These are phyloP conservation scores for Phoenoteleia sp. DNA, from an alignment of 2,888 invertebrate species.

Conservation along the genomic window DNA sequence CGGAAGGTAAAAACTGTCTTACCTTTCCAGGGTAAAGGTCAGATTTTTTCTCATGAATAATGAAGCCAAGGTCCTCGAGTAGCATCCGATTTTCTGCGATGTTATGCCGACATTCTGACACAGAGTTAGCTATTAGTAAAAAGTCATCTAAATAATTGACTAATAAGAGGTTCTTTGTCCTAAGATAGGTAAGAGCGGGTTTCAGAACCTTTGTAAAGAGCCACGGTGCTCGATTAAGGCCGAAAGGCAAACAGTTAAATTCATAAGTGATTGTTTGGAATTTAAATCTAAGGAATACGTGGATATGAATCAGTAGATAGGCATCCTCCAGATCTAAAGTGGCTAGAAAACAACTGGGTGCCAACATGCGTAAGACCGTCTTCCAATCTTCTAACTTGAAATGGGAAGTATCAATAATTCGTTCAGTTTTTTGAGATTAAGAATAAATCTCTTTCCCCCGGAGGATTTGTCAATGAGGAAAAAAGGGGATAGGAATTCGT, in stretches of 20 bases:
- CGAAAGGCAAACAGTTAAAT: constrained; percentile 63
- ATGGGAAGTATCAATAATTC: neutral
- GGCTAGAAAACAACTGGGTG: neutral
- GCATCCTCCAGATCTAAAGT: constrained; percentile 37
- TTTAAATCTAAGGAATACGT: constrained; percentile 32
- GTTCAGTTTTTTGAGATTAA: constrained; percentile 7
- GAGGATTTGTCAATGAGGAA: neutral
- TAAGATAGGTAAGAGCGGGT: constrained; percentile 23
- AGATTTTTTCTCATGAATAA: neutral
- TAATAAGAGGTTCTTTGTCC: constrained; percentile 15
- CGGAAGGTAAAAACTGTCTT: too few relatives aligned
- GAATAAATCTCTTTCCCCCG: too few relatives aligned
- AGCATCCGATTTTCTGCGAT: constrained; percentile 27
- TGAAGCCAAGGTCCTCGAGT: neutral
- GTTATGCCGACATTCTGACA: neutral
- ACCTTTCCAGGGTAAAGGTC: neutral
- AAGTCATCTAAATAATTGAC: constrained; percentile 59
- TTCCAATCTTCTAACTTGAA: constrained; percentile 12
- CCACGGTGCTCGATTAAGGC: constrained; percentile 41
- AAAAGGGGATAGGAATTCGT: neutral
- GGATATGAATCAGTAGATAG: constrained; percentile 39
- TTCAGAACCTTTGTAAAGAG: constrained; percentile 65
- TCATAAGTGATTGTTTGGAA: constrained; percentile 21
- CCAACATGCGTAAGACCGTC: neutral
- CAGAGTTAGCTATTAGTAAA: neutral